phyloP scores from a whole-genome alignment of 2,113 vertebrate species.

The Anolis sagrei region DNA sequence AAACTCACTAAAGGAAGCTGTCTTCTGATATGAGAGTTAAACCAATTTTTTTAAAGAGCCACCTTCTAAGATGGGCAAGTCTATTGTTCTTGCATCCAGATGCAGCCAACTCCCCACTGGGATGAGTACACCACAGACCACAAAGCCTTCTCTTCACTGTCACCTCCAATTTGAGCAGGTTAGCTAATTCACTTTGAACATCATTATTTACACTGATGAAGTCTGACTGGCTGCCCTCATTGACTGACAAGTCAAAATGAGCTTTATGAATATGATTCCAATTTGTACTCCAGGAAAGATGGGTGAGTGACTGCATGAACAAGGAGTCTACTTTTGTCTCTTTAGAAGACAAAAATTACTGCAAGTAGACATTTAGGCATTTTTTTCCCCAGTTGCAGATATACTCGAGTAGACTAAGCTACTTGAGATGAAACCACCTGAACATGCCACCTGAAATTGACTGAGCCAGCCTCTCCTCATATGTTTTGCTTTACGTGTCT shows the following conservation, averaged over 20 bases:
- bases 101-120: conserved; percentile 43
- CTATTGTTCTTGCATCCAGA: conserved; percentile 43
- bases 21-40: conserved; percentile 9
- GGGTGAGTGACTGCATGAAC: background rate
- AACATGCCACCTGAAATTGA: conserved; percentile 62
- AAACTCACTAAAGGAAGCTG: background rate
- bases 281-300: conserved; percentile 56
- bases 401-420: conserved; percentile 26
- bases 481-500: no score
- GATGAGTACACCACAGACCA: conserved; percentile 41
- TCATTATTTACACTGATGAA: conserved; percentile 70
- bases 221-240: conserved; percentile 66
- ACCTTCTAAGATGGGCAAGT: background rate
- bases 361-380: conserved; percentile 44
- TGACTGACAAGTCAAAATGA: conserved; percentile 73
- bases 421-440: conserved; percentile 40
- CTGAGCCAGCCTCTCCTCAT: conserved; percentile 11
- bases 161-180: conserved; percentile 59
- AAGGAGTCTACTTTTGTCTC: conserved; percentile 41
- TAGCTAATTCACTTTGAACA: conserved; percentile 67
- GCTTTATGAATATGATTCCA: conserved; percentile 53
- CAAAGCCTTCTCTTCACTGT: conserved; percentile 51
- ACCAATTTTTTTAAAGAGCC: background rate
- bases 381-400: conserved; percentile 67
- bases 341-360: conserved; percentile 53